Conservation (phyloP, 2,888 invertebrate species). For the Phymatocera aterrima region DNA sequence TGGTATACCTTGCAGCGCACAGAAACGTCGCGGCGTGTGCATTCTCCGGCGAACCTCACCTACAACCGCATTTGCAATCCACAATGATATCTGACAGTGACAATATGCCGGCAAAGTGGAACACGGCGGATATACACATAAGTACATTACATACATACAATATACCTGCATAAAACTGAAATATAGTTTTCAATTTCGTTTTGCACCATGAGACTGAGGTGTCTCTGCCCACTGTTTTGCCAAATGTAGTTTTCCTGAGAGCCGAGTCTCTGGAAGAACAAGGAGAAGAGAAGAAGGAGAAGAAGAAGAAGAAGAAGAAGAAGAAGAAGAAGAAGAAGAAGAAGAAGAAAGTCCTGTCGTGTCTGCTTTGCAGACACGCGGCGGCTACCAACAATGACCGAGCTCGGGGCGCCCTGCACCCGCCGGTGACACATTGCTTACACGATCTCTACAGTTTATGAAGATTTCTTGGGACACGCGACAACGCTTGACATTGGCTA, state of each 20-base stretch:
- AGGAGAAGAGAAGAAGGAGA: too few species aligned
- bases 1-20: too few species aligned
- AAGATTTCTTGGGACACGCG: background rate
- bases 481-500: background rate
- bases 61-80: background rate
- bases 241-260: background rate
- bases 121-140: background rate
- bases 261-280: background rate
- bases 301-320: too few species aligned
- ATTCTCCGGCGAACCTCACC: background rate
- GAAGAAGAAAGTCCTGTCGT: background rate
- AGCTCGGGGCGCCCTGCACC: background rate
- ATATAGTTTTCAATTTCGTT: slow-evolving; percentile 7
- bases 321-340: too few species aligned
- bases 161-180: background rate
- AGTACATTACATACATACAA: too few species aligned
- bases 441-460: background rate
- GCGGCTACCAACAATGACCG: background rate
- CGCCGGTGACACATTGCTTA: too few species aligned
- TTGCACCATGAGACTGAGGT: background rate
- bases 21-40: too few species aligned
- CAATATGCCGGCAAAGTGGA: background rate
- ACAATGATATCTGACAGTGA: background rate
- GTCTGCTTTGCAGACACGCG: background rate
- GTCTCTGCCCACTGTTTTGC: background rate